Percentiles rank a stretch among this genome's conserved stretches.
These are phyloP conservation scores for Hephaestus fuliginosus DNA, from an alignment of 2,797 vertebrate genomes.

Conservation along the genomic window DNA sequence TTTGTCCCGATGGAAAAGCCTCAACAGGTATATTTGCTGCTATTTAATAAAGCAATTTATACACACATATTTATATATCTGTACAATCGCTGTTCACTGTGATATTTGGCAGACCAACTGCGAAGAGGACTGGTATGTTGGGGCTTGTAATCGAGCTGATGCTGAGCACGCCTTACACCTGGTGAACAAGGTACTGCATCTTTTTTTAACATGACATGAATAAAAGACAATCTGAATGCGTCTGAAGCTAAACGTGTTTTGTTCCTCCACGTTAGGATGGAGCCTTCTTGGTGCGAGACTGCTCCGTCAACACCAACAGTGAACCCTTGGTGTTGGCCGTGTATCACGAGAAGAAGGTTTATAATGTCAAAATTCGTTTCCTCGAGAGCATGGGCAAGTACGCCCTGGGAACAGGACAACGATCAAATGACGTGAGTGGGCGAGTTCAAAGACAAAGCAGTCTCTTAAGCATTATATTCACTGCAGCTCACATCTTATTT, in stretches of 20 bases:
- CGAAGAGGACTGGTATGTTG: constrained; percentile 89
- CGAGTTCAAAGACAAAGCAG: background rate
- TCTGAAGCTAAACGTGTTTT: background rate
- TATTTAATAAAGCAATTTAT: background rate
- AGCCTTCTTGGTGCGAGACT: constrained; percentile 91
- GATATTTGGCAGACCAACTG: constrained; percentile 60
- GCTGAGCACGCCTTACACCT: constrained; percentile 89
- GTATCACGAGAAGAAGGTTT: constrained; percentile 89
- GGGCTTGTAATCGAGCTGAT: constrained; percentile 83
- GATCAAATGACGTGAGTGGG: constrained; percentile 88
- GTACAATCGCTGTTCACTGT: background rate
- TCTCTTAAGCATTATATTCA: background rate
- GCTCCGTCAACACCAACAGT: constrained; percentile 83
- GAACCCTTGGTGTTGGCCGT: constrained; percentile 92
- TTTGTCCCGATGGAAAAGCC: constrained; percentile 69
- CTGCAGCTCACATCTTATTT: background rate
- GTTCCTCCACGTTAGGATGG: constrained; percentile 86
- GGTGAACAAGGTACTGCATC: constrained; percentile 85
- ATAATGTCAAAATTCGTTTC: constrained; percentile 93
- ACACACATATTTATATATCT: background rate
- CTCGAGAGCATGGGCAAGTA: constrained; percentile 85
- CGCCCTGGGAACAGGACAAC: constrained; percentile 88
- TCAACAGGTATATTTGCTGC: constrained; percentile 59
- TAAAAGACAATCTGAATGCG: background rate
- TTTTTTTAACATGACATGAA: background rate